Evolutionary conservation across 2,888 invertebrate species (phyloP).

Genomic region (Phanerotoma sp.): DNA sequence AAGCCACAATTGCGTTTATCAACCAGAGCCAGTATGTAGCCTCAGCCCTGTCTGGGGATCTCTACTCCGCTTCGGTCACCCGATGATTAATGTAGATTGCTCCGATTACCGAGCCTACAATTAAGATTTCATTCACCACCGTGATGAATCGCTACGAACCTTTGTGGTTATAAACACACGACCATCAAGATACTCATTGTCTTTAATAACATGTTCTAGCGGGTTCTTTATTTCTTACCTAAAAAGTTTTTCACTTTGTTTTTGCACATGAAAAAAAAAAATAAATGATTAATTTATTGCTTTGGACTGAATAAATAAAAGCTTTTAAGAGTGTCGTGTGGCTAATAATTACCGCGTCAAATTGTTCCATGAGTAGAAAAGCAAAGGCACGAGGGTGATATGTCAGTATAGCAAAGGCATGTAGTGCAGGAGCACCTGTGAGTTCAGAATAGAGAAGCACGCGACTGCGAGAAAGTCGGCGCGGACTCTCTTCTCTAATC

Average conservation of each 20-base stretch:
- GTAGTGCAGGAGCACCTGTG: constrained; percentile 48
- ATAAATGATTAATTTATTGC: no score
- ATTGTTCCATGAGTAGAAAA: constrained; percentile 14
- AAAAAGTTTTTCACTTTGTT: no score
- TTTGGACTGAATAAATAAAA: no score
- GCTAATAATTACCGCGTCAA: constrained; percentile 39
- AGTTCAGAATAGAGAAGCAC: constrained; percentile 22
- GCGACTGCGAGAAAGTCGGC: constrained; percentile 21
- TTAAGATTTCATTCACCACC: constrained; percentile 48
- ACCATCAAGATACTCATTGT: constrained; percentile 43
- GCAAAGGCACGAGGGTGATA: constrained; percentile 25
- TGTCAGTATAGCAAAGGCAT: constrained; percentile 38
- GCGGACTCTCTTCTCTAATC: constrained; percentile 47
- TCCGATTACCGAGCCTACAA: constrained; percentile 39
- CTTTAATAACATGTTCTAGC: constrained; percentile 42
- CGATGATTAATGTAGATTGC: constrained; percentile 47
- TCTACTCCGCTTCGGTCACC: not conserved
- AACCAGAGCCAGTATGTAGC: constrained; percentile 4
- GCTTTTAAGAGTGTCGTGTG: constrained; percentile 31
- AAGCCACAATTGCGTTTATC: constrained; percentile 10
- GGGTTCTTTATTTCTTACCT: no score
- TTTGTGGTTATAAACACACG: constrained; percentile 14
- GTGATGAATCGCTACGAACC: constrained; percentile 36
- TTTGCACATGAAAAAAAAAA: no score
- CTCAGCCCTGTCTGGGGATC: not conserved